phyloP scores from a whole-genome alignment of 2,888 invertebrate genomes.

The Andrena fulva region DNA sequence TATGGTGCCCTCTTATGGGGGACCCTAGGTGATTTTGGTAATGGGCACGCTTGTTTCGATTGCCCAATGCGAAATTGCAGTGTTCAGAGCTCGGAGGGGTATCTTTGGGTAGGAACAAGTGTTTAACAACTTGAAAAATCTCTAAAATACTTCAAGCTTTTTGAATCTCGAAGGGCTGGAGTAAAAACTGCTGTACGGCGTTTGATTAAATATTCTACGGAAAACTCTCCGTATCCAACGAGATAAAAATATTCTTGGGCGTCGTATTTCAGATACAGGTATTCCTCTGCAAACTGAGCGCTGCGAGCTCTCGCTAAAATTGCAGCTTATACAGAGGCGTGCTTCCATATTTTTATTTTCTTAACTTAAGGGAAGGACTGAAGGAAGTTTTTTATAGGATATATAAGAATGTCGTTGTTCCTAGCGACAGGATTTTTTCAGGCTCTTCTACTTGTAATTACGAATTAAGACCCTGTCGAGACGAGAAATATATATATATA shows the following conservation, averaged over 20 bases:
- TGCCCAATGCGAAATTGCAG: neutral
- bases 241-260: constrained; percentile 34
- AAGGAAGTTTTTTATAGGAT: constrained; percentile 21
- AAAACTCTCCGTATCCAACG: constrained; percentile 14
- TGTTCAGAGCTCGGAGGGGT: neutral
- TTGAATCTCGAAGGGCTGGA: too few species aligned
- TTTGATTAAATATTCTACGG: constrained; percentile 41
- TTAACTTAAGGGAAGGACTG: constrained; percentile 26
- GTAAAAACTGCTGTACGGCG: neutral
- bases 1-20: constrained; percentile 25
- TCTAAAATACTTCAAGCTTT: too few species aligned
- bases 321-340: constrained; percentile 1
- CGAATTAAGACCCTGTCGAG: neutral
- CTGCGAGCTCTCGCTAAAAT: constrained; percentile 20
- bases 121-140: neutral
- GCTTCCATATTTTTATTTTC: constrained; percentile 52
- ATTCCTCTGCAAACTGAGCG: constrained; percentile 26
- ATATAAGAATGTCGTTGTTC: constrained; percentile 26
- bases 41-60: neutral
- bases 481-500: neutral
- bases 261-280: constrained; percentile 22
- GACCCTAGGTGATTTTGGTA: constrained; percentile 8
- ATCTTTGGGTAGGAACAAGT: neutral
- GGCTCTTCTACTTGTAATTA: neutral
- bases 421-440: constrained; percentile 17